Evolutionary conservation across 2,888 invertebrate species (phyloP), one percentile per base, ranked within the genome.

Genomic region (Drosophila paranaensis): DNA sequence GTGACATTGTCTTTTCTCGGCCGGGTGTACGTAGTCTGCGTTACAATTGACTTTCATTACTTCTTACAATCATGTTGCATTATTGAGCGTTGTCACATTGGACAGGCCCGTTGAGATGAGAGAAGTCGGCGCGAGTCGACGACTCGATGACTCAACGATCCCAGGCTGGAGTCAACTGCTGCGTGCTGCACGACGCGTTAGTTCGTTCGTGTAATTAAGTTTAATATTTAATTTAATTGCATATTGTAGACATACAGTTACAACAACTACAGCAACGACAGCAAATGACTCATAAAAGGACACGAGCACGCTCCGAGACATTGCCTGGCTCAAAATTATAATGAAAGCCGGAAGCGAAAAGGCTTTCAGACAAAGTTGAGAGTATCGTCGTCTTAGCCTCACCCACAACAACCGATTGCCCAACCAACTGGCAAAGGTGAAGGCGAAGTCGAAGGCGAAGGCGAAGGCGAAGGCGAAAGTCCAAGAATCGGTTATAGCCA

Each of bases 191-290:
- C 60, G 76, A 60, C 88, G 87, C 81, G 83, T 85, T 85, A 81
- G 88, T 85, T 85, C 77, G 68, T 76, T 79, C 73, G 77, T 86
- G 82, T 90, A 90, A 91, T 91, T 88, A 90, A 88, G 86, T 91
- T 91, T 88, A 90, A 90, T 90, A 90, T 90, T 89, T 89, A 90
- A 90, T 90, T 91, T 90, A 90, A 90, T 90, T 91, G 88, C 88
- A 90, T 83, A 74, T 73, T 82, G 73, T 45, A 70, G 62, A 71
- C 60, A 63, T 33, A 74, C 60, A 74, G 27, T 39, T 39, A 58
- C 54, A 80, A 48, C 54, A 55, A 35, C 53, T 14, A 39, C 53
- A 53, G 20, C n/a, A 6, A n/a, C 40, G 27, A 16, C 42, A 33
- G 57, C 51, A 65, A 74, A 64, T 69, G 77, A 68, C 74, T 77